phyloP scores from a whole-genome alignment of 1,140 invertebrate species.

The Chironomus tepperi region DNA sequence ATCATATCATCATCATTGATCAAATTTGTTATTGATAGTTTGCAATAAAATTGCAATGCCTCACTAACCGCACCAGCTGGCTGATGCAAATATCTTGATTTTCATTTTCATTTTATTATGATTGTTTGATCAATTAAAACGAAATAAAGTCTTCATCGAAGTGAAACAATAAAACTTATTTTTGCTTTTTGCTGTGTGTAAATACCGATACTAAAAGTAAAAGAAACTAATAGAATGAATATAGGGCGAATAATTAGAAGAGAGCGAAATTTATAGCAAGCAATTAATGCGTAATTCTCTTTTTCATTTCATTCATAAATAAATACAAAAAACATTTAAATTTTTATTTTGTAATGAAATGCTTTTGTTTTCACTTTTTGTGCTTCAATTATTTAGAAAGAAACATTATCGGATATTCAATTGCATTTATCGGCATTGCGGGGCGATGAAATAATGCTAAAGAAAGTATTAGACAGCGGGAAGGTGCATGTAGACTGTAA shows the following conservation, averaged over 20 bases:
- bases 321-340: too few relatives aligned
- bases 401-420: slow-evolving; percentile 81
- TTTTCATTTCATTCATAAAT: too few relatives aligned
- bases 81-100: not conserved
- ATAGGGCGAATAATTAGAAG: slow-evolving; percentile 11
- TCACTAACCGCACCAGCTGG: not conserved
- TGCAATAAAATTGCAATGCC: not conserved
- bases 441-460: slow-evolving; percentile 67
- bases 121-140: slow-evolving; percentile 14
- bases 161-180: not conserved
- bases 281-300: not conserved
- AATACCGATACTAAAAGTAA: not conserved
- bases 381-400: slow-evolving; percentile 57
- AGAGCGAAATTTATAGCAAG: not conserved
- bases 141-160: not conserved
- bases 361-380: not conserved
- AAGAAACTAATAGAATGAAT: slow-evolving; percentile 2
- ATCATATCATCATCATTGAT: not conserved
- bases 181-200: not conserved
- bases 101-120: slow-evolving; percentile 2
- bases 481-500: slow-evolving; percentile 88
- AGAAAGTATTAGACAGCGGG: slow-evolving; percentile 75
- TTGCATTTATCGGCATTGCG: slow-evolving; percentile 79
- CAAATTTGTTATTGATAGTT: slow-evolving; percentile 5
- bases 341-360: too few relatives aligned